A percentile compares a stretch with the other conserved stretches of the same genome.
phyloP scores from a whole-genome alignment of 2,888 invertebrate genomes.

The Cerceris ruficornis region DNA sequence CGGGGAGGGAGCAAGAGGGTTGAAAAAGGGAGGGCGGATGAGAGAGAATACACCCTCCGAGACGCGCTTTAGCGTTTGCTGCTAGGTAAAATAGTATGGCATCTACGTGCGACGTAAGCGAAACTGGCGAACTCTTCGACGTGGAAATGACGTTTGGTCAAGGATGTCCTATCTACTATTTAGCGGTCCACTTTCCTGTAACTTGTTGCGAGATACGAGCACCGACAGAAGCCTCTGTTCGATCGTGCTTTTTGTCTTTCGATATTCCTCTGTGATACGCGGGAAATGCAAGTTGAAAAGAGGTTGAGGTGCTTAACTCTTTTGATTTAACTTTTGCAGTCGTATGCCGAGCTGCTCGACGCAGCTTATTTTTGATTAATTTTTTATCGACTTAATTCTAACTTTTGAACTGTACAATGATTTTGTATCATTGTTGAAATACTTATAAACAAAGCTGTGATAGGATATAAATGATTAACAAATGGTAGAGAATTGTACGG shows the following conservation, averaged over 20 bases:
- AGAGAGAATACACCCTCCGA: conserved; percentile 18
- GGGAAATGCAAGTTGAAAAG: too few relatives aligned
- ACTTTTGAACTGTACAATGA: too few relatives aligned
- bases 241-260: neutral
- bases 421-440: too few relatives aligned
- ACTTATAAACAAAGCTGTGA: too few relatives aligned
- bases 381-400: too few relatives aligned
- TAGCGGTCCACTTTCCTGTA: conserved; percentile 54
- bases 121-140: conserved; percentile 40
- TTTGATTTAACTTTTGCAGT: too few relatives aligned
- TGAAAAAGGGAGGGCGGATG: neutral
- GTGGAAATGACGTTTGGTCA: conserved; percentile 12
- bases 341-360: too few relatives aligned
- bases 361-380: too few relatives aligned
- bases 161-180: conserved; percentile 50
- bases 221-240: conserved; percentile 19
- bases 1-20: neutral
- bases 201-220: conserved; percentile 46
- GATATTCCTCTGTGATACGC: neutral
- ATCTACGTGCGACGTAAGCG: conserved; percentile 64
- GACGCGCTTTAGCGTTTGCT: conserved; percentile 58
- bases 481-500: too few relatives aligned
- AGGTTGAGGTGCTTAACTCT: too few relatives aligned
- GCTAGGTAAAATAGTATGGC: conserved; percentile 58
- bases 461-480: too few relatives aligned